Percentiles rank a stretch among this genome's conserved stretches.
Conservation (phyloP, 2,888 invertebrate species). For the Lasioglossum zephyrum region DNA sequence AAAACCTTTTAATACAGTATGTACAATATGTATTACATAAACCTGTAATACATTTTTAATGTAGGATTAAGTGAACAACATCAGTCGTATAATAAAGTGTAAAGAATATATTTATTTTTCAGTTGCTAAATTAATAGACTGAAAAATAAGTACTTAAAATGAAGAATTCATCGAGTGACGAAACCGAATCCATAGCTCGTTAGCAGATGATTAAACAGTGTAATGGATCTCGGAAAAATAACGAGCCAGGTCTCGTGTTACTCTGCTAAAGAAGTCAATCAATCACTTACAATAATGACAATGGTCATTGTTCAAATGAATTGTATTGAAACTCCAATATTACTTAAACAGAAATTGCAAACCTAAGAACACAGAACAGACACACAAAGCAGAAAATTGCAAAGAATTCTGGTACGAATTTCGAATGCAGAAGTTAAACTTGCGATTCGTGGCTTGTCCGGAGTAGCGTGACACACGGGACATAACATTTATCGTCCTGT, state of each 20-base stretch:
- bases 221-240: slow-evolving; percentile 46
- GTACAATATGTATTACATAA: no score
- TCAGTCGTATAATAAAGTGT: not conserved
- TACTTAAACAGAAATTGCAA: not conserved
- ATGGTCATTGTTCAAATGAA: not conserved
- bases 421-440: not conserved
- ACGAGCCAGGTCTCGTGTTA: slow-evolving; percentile 61
- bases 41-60: no score
- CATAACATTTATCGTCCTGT: slow-evolving; percentile 77
- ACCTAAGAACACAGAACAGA: no score
- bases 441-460: slow-evolving; percentile 48
- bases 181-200: slow-evolving; percentile 61
- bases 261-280: slow-evolving; percentile 41
- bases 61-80: not conserved
- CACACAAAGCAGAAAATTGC: not conserved
- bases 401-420: not conserved
- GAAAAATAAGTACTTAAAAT: not conserved
- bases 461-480: slow-evolving; percentile 69
- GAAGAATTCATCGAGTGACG: not conserved
- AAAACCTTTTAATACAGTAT: slow-evolving; percentile 31
- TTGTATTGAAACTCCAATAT: no score
- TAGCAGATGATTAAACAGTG: slow-evolving; percentile 63
- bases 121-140: not conserved
- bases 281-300: not conserved
- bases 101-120: not conserved